A percentile compares a stretch with the other conserved stretches of the same genome.
Conservation (phyloP, 2,888 invertebrate species). For the Drosophila trichaetosa region DNA sequence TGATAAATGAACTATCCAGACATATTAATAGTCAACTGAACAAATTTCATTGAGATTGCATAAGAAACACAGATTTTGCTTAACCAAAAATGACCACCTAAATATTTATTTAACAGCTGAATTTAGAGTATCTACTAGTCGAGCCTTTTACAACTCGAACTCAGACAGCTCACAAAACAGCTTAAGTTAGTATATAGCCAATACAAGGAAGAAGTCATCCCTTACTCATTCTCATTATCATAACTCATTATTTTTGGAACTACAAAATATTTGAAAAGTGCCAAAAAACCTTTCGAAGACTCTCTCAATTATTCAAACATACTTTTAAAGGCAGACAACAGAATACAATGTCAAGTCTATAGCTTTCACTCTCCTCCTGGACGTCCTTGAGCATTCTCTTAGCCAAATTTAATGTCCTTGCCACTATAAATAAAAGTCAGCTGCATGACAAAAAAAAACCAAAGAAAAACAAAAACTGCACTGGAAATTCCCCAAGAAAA, state of each 20-base stretch:
- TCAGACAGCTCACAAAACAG: constrained; percentile 27
- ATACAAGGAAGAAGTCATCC: too few species aligned
- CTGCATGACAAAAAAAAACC: constrained; percentile 1
- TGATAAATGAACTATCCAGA: not conserved
- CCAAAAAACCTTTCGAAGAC: not conserved
- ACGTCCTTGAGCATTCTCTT: constrained; percentile 18
- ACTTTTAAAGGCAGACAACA: not conserved
- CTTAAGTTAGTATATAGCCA: constrained; percentile 1
- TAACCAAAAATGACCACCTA: not conserved
- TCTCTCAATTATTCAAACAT: not conserved
- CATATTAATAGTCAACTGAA: not conserved
- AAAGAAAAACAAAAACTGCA: constrained; percentile 14
- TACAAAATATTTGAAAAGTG: not conserved
- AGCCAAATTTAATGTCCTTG: constrained; percentile 44
- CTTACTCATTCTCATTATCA: not conserved
- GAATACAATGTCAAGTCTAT: not conserved
- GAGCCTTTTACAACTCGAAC: not conserved
- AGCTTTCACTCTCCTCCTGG: not conserved
- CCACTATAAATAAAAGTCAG: constrained; percentile 28
- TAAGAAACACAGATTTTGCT: not conserved
- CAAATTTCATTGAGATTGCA: not conserved
- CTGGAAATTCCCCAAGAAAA: constrained; percentile 23
- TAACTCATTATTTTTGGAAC: too few species aligned
- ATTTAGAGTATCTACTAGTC: not conserved
- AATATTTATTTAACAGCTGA: not conserved